Percentiles rank a stretch among this genome's conserved stretches.
phyloP scores from a whole-genome alignment of 2,797 vertebrate genomes.

The Mormyrus proboscirostris region DNA sequence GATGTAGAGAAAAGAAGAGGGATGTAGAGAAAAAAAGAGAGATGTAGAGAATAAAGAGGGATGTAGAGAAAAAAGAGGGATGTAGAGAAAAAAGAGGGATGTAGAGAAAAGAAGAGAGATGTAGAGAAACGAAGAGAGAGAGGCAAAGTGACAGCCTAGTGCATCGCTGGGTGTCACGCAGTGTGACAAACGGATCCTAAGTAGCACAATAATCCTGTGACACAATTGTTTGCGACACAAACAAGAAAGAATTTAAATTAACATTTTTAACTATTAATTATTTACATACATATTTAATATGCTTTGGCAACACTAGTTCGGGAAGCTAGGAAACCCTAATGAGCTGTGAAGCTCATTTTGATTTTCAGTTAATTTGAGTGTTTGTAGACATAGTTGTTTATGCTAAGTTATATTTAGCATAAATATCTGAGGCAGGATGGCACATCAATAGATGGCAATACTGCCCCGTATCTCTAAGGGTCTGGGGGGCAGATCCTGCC shows the following conservation, averaged over 20 bases:
- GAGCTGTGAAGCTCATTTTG: constrained; percentile 1
- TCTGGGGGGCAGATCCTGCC: neutral
- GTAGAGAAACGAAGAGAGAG: neutral
- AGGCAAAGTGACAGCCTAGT: neutral
- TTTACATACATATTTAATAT: constrained; percentile 4
- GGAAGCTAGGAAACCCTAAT: neutral
- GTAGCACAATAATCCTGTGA: neutral
- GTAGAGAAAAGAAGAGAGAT: neutral
- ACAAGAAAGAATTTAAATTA: neutral
- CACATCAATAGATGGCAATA: neutral
- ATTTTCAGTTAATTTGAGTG: neutral
- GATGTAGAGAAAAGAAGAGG: too few relatives aligned
- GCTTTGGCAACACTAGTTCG: neutral
- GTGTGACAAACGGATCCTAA: neutral
- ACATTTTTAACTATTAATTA: constrained; percentile 5
- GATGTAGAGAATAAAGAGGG: too few relatives aligned
- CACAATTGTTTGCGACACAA: neutral
- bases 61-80: too few relatives aligned
- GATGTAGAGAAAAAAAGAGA: too few relatives aligned
- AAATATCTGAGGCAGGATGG: neutral
- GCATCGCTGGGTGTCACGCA: neutral
- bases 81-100: too few relatives aligned
- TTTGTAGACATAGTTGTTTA: neutral
- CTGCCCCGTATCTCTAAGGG: neutral
- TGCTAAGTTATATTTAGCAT: neutral